These are phyloP conservation scores for Ophion ventricosus DNA, from an alignment of 2,888 invertebrate species.

Conservation along the genomic window DNA sequence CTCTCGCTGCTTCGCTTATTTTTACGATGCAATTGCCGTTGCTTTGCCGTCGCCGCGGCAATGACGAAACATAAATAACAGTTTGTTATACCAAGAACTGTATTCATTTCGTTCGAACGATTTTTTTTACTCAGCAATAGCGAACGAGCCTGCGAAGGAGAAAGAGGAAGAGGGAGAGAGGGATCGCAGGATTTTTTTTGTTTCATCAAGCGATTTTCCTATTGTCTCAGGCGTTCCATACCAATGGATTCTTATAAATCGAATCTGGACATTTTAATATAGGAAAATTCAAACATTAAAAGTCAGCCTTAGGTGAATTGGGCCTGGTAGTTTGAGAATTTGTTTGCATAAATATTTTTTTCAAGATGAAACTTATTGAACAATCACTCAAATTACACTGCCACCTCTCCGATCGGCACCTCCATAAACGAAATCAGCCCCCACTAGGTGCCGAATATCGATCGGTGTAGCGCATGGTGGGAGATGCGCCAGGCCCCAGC, in stretches of 20 bases:
- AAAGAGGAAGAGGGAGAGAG: neutral
- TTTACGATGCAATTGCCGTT: conserved; percentile 72
- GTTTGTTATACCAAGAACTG: conserved; percentile 61
- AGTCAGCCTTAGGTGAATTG: neutral
- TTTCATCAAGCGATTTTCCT: neutral
- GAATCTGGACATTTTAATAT: neutral
- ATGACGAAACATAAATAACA: conserved; percentile 62
- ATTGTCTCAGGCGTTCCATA: neutral
- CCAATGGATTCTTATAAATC: too few species aligned
- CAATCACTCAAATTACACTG: too few species aligned
- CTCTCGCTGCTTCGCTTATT: conserved; percentile 66
- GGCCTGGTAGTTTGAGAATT: neutral
- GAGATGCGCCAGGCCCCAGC: too few species aligned
- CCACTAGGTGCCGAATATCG: too few species aligned
- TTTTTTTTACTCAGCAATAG: conserved; percentile 27
- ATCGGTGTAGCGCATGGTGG: too few species aligned
- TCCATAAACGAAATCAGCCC: too few species aligned
- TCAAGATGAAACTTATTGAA: too few species aligned
- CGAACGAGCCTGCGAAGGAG: neutral
- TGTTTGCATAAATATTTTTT: too few species aligned
- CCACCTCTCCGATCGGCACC: too few species aligned
- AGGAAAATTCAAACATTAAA: neutral
- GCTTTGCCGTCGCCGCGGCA: conserved; percentile 50
- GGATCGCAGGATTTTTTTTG: neutral
- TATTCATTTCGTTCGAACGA: conserved; percentile 49